Evolutionary conservation across 2,888 invertebrate genomes (phyloP).

Genomic region (Drosophila pegasa): DNA sequence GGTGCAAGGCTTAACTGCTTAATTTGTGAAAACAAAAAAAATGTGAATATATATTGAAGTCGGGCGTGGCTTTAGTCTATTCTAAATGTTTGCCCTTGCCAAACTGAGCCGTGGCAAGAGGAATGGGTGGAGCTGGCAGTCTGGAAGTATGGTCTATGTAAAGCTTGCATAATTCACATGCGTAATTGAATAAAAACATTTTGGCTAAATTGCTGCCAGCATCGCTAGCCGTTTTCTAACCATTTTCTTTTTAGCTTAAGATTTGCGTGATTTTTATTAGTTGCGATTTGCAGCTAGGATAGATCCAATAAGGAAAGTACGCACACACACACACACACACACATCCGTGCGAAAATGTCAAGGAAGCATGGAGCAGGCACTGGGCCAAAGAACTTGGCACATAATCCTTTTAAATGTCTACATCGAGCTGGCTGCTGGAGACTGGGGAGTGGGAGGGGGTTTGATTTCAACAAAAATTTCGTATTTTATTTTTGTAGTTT

Average conservation of each 20-base stretch:
- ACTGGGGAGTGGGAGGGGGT: slow-evolving; percentile 11
- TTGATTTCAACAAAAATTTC: slow-evolving; percentile 59
- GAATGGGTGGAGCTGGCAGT: background rate
- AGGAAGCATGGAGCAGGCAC: slow-evolving; percentile 50
- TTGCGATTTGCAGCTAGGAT: slow-evolving; percentile 66
- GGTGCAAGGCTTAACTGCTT: slow-evolving; percentile 67
- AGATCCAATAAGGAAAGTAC: slow-evolving; percentile 50
- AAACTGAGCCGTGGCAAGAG: slow-evolving; percentile 9
- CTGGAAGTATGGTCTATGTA: slow-evolving; percentile 31
- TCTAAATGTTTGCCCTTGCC: slow-evolving; percentile 35
- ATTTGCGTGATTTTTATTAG: slow-evolving; percentile 70
- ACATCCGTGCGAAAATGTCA: slow-evolving; percentile 8
- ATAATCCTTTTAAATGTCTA: slow-evolving; percentile 63
- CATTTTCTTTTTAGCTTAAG: slow-evolving; percentile 62
- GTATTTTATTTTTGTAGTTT: slow-evolving; percentile 38
- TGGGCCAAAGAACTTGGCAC: slow-evolving; percentile 65
- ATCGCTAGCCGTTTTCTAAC: slow-evolving; percentile 52
- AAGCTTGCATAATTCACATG: slow-evolving; percentile 68
- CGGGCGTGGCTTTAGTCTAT: slow-evolving; percentile 47
- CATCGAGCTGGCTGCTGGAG: background rate
- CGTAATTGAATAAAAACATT: slow-evolving; percentile 77
- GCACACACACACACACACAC: slow-evolving; percentile 18
- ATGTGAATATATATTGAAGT: slow-evolving; percentile 12
- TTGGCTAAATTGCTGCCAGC: slow-evolving; percentile 57
- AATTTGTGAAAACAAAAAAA: slow-evolving; percentile 58